A percentile compares a stretch with the other conserved stretches of the same genome.
phyloP scores from a whole-genome alignment of 2,888 invertebrate species.

The Eilema griseolum region DNA sequence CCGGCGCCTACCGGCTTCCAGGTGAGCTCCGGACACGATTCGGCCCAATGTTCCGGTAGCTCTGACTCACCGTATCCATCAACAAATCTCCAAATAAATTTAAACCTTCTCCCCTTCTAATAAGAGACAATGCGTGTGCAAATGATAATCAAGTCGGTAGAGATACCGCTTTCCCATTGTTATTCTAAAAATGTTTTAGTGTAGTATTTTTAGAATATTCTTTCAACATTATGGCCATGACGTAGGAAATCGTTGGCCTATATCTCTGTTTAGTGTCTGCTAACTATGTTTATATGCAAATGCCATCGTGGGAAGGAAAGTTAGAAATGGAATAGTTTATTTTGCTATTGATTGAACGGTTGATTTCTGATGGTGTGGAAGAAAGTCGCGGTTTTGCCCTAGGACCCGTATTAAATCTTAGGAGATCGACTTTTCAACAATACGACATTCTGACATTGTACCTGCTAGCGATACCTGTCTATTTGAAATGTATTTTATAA shows the following conservation, averaged over 20 bases:
- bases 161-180: constrained; percentile 65
- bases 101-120: constrained; percentile 36
- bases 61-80: constrained; percentile 75
- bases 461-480: too few species aligned
- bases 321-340: constrained; percentile 13
- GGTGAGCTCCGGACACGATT: constrained; percentile 73
- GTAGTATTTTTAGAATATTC: constrained; percentile 65
- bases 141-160: constrained; percentile 30
- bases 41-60: constrained; percentile 79
- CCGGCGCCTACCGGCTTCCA: constrained; percentile 57
- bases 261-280: constrained; percentile 52
- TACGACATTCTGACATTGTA: too few species aligned
- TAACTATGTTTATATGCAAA: constrained; percentile 36
- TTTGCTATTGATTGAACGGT: background rate
- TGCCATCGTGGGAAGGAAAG: constrained; percentile 13
- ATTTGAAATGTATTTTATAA: too few species aligned
- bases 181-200: constrained; percentile 66
- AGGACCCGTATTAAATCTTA: background rate
- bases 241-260: constrained; percentile 66
- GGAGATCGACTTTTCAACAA: background rate
- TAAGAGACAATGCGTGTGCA: constrained; percentile 32
- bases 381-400: background rate
- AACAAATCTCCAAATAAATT: constrained; percentile 30
- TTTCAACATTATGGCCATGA: constrained; percentile 63
- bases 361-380: background rate